These are phyloP conservation scores for Nannoperca obscura DNA, from an alignment of 2,797 vertebrate genomes.

Conservation along the genomic window DNA sequence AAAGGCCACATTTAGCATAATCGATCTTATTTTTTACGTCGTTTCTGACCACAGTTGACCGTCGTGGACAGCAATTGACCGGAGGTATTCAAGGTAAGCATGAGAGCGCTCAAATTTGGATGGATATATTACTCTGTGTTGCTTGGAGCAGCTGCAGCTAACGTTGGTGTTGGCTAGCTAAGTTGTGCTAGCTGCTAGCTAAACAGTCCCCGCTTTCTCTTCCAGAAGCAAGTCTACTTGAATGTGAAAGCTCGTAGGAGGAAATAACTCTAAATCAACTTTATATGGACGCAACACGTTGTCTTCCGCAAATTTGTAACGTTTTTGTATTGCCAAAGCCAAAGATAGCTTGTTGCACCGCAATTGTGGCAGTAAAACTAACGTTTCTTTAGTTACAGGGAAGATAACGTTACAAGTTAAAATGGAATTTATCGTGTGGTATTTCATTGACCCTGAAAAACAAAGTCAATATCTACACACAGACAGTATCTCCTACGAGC, in stretches of 20 bases:
- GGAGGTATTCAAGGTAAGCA: slow-evolving; percentile 72
- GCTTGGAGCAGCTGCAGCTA: slow-evolving; percentile 33
- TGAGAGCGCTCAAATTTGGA: neutral
- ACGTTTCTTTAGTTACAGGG: neutral
- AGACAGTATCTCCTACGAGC: neutral
- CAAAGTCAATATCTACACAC: neutral
- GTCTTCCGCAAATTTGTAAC: slow-evolving; percentile 5
- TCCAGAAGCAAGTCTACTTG: neutral
- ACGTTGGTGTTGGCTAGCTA: slow-evolving; percentile 63
- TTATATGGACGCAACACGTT: neutral
- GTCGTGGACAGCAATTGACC: slow-evolving; percentile 48
- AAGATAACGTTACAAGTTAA: slow-evolving; percentile 17
- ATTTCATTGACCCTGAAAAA: neutral
- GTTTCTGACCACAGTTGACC: slow-evolving; percentile 52
- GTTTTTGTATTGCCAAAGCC: neutral
- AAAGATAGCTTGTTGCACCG: neutral
- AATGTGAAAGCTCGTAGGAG: slow-evolving; percentile 6
- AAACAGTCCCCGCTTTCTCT: slow-evolving; percentile 63
- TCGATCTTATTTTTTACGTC: slow-evolving; percentile 69
- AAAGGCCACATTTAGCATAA: slow-evolving; percentile 78
- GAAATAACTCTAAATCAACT: slow-evolving; percentile 30
- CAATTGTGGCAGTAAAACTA: slow-evolving; percentile 6
- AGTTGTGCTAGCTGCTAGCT: slow-evolving; percentile 70
- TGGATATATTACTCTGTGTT: neutral
- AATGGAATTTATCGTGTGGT: neutral